Conservation (phyloP, 2,113 vertebrate species). For the Protobothrops mucrosquamatus region DNA sequence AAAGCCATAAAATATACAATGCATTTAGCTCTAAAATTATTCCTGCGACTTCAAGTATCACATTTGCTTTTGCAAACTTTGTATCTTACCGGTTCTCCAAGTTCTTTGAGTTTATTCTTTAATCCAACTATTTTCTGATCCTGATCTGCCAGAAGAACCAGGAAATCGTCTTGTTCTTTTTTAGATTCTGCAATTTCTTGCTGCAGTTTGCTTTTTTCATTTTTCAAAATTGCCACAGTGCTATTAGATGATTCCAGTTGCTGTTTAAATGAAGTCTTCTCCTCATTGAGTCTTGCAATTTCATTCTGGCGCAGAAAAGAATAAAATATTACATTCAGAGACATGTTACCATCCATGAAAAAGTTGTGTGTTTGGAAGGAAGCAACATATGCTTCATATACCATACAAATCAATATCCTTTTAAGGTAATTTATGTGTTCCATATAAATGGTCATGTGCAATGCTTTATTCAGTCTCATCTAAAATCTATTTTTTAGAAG, state of each 20-base stretch:
- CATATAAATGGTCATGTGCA: neutral
- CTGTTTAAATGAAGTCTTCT: conserved; percentile 76
- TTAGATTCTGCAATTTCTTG: conserved; percentile 87
- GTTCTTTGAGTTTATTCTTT: conserved; percentile 82
- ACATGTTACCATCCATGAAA: neutral
- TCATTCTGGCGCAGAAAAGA: conserved; percentile 72
- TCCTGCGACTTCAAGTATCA: fast-evolving
- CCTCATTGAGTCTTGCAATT: conserved; percentile 70
- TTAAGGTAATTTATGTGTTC: neutral
- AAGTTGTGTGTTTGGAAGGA: neutral
- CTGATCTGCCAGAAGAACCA: conserved; percentile 95
- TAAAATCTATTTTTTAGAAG: neutral
- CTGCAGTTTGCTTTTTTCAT: conserved; percentile 83
- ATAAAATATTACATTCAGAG: neutral
- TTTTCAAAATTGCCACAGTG: conserved; percentile 85
- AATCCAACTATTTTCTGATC: conserved; percentile 90
- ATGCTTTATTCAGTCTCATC: neutral
- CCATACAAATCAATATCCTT: neutral
- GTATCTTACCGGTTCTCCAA: conserved; percentile 83
- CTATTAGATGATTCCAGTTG: conserved; percentile 86
- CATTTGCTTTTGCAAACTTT: neutral
- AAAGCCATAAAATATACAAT: neutral
- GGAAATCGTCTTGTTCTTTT: conserved; percentile 95
- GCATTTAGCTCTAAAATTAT: neutral
- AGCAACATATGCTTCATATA: neutral